Base-by-base conservation (phyloP, 1,140 invertebrate genomes). In the Calephelis virginiensis region DNA sequence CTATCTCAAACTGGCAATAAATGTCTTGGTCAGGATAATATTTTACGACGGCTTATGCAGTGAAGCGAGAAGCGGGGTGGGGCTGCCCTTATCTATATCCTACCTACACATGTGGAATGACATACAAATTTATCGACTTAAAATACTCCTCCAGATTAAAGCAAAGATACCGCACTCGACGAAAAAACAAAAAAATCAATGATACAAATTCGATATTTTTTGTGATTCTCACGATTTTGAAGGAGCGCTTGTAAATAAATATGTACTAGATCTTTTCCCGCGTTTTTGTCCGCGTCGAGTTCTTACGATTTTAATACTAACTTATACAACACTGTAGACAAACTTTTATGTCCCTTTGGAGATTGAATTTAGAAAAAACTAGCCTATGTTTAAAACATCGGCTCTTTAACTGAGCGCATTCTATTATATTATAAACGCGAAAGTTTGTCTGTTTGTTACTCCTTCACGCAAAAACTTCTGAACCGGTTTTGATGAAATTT, bases 71-170 rank as follows among this genome's bases (percentile, higher is more conserved):
- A 78, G 82, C 76, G 77, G 73, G 74, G 73, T 65, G 71, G 74
- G 67, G 72, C 70, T 82, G 77, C 80, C 81, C 83, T 86, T 77
- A 80, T 82, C 81, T 79, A 46, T 11, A 46, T 62, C 61, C 61
- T 46, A 79, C 82, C 83, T 82, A 80, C 86, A 88, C 84, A 88
- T 88, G 84, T 88, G 81, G 75, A 74, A 68, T 83, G 87, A 90
- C 88, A 88, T 77, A 82, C 83, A 86, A 89, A 89, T 89, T 90
- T 90, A 89, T 90, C 80, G 86, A 81, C 84, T 83, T 80, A 83
- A 88, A 89, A 83, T 83, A 88, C 71, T 77, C 83, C 75, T 68
- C 70, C 77, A 87, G 84, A 90, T 88, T 85, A 88, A 78, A 81
- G 53, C 61, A 17, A 14, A 62, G 61, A 62, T 64, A 86, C 53